Evolutionary conservation across 1,140 invertebrate species (phyloP).

Genomic region (Wasmannia auropunctata): DNA sequence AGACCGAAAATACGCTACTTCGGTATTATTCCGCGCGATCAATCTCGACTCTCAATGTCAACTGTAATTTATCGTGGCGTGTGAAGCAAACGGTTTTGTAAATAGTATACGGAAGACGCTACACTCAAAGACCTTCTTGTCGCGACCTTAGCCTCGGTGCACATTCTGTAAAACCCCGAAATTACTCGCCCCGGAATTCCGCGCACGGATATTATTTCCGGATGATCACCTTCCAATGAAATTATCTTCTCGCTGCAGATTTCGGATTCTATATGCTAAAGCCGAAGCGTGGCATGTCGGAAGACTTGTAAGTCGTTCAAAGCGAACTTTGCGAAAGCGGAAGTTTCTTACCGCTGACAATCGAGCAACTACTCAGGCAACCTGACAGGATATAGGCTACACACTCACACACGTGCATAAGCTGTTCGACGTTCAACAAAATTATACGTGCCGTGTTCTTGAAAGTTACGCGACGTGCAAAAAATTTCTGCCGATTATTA

Average conservation of each 20-base stretch:
- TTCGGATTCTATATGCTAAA: slow-evolving; percentile 16
- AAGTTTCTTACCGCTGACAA: slow-evolving; percentile 33
- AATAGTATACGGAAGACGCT: neutral
- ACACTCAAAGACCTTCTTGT: neutral
- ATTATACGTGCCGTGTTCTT: neutral
- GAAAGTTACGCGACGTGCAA: neutral
- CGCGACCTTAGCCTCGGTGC: neutral
- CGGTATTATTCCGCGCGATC: neutral
- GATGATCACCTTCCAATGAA: slow-evolving; percentile 37
- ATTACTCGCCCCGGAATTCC: neutral
- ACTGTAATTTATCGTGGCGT: neutral
- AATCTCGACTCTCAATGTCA: neutral
- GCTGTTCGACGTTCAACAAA: slow-evolving; percentile 5
- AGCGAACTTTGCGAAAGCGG: slow-evolving; percentile 34
- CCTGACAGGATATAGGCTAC: neutral
- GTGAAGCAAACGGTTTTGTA: neutral
- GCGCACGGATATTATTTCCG: slow-evolving; percentile 17
- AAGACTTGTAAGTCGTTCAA: slow-evolving; percentile 15
- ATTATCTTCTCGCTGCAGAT: slow-evolving; percentile 21
- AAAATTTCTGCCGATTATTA: slow-evolving; percentile 1
- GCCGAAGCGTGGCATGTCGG: neutral
- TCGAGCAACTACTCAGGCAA: slow-evolving; percentile 12
- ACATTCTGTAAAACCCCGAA: neutral
- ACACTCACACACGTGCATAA: neutral
- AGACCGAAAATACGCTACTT: neutral